A percentile compares a stretch with the other conserved stretches of the same genome.
These are phyloP conservation scores for Euclidia mi DNA, from an alignment of 2,888 invertebrate genomes.

Conservation along the genomic window DNA sequence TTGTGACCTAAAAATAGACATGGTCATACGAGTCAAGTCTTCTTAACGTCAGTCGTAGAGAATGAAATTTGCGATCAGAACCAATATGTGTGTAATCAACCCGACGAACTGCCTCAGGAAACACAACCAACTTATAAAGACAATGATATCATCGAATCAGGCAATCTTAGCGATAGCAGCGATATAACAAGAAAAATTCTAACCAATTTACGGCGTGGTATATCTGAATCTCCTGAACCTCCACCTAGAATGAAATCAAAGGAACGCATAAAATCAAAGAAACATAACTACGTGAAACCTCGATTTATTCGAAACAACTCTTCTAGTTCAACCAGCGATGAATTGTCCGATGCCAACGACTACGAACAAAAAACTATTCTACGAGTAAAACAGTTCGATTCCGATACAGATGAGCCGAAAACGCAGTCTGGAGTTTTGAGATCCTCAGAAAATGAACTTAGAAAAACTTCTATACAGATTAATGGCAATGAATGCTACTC, in stretches of 20 bases:
- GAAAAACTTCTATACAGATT: constrained; percentile 93
- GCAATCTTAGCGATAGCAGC: constrained; percentile 83
- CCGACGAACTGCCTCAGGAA: constrained; percentile 28
- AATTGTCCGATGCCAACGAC: constrained; percentile 86
- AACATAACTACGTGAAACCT: constrained; percentile 87
- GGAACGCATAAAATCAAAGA: constrained; percentile 79
- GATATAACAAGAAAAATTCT: constrained; percentile 83
- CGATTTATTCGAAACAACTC: constrained; percentile 85
- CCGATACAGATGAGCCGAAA: constrained; percentile 82
- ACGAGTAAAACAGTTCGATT: constrained; percentile 84
- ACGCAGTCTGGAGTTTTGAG: constrained; percentile 61
- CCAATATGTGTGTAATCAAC: constrained; percentile 49
- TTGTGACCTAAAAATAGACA: constrained; percentile 92
- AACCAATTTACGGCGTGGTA: constrained; percentile 78
- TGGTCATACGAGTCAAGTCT: constrained; percentile 91
- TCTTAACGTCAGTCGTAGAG: constrained; percentile 85
- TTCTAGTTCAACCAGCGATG: constrained; percentile 86
- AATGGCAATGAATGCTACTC: constrained; percentile 94
- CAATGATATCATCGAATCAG: constrained; percentile 71
- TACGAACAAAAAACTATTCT: constrained; percentile 84
- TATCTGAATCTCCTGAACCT: constrained; percentile 85
- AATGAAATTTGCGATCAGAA: constrained; percentile 59
- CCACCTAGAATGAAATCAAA: constrained; percentile 82
- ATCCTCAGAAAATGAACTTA: constrained; percentile 78
- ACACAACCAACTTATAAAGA: constrained; percentile 16